Evolutionary conservation across 1,140 invertebrate species (phyloP).

Genomic region (Xylocopa sonorina): DNA sequence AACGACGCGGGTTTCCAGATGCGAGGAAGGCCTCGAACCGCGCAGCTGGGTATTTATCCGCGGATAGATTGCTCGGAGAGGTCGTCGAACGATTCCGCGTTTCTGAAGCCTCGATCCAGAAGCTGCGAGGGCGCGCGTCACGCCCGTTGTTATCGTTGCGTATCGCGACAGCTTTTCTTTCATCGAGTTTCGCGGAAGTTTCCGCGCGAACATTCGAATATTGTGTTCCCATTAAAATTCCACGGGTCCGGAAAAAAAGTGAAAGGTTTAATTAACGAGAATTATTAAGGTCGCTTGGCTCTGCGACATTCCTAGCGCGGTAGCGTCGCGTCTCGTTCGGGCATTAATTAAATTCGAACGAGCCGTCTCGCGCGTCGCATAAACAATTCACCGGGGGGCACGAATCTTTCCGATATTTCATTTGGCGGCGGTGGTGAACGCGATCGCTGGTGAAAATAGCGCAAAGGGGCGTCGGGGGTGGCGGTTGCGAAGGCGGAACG

Average conservation of each 20-base stretch:
- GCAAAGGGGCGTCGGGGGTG: neutral
- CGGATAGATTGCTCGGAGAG: neutral
- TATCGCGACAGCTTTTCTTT: too few relatives aligned
- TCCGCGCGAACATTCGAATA: too few relatives aligned
- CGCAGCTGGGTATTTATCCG: neutral
- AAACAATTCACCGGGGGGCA: neutral
- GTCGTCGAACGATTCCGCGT: slow-evolving; percentile 13
- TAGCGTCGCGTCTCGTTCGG: too few relatives aligned
- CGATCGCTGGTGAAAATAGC: slow-evolving; percentile 15
- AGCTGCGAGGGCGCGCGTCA: too few relatives aligned
- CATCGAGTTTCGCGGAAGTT: too few relatives aligned
- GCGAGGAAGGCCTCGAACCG: neutral
- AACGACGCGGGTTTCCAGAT: neutral
- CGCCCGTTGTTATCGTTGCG: too few relatives aligned
- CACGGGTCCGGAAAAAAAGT: too few relatives aligned
- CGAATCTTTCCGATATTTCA: slow-evolving; percentile 11
- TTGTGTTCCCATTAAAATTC: too few relatives aligned
- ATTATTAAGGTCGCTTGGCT: too few relatives aligned
- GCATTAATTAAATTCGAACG: neutral
- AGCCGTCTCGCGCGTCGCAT: neutral
- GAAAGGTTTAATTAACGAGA: too few relatives aligned
- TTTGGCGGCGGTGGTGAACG: neutral
- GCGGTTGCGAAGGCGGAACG: neutral
- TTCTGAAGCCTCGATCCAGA: neutral
- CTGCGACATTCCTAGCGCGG: too few relatives aligned